A percentile compares a stretch with the other conserved stretches of the same genome.
Conservation (phyloP, 2,888 invertebrate genomes). For the Ectropis crepuscularia region DNA sequence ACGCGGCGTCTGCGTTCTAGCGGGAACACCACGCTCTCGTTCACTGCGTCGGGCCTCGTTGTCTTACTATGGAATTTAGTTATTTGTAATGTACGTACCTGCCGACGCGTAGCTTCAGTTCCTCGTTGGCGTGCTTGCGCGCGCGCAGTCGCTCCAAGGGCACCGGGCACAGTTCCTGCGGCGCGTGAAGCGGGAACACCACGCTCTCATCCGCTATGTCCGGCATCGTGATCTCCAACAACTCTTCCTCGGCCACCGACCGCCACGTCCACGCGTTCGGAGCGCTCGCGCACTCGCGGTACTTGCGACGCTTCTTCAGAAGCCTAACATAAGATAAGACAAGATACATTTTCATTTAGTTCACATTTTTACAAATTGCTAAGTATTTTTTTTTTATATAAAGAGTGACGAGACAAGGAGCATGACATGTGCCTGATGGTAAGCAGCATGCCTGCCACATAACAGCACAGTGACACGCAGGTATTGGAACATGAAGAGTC, state of each 20-base stretch:
- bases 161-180: conserved; percentile 62
- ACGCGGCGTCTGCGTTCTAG: too few species aligned
- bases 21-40: too few species aligned
- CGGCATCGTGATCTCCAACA: conserved; percentile 65
- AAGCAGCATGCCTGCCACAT: too few species aligned
- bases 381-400: too few species aligned
- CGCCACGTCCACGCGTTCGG: conserved; percentile 73
- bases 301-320: conserved; percentile 65
- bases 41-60: too few species aligned
- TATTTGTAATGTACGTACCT: conserved; percentile 50
- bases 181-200: conserved; percentile 72
- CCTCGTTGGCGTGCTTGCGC: conserved; percentile 64
- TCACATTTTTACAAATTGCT: too few species aligned
- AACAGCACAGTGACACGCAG: too few species aligned
- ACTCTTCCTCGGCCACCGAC: conserved; percentile 63
- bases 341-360: too few species aligned
- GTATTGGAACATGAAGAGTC: too few species aligned
- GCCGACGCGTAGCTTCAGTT: conserved; percentile 59
- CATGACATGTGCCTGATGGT: too few species aligned
- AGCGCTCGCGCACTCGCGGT: conserved; percentile 57
- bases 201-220: conserved; percentile 64
- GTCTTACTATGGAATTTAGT: not conserved
- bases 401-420: too few species aligned
- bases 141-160: conserved; percentile 53
- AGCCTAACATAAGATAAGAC: conserved; percentile 51